Evolutionary conservation across 1,140 invertebrate genomes (phyloP).

Genomic region (Philopotamus ludificatus): DNA sequence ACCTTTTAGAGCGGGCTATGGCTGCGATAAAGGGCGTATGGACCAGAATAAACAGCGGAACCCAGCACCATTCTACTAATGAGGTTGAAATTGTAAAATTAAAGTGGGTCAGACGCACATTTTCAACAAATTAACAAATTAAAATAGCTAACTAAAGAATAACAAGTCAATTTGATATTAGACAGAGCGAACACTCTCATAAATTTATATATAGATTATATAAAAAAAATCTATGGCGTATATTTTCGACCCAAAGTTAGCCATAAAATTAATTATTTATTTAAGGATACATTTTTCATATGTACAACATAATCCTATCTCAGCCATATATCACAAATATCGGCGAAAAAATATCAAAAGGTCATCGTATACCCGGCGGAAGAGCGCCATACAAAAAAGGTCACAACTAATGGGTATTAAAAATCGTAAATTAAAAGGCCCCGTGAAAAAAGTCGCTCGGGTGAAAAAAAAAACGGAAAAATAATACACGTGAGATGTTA

Average conservation of each 20-base stretch:
- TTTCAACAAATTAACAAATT: slow-evolving; percentile 10
- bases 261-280: too few relatives aligned
- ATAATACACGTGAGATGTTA: not conserved
- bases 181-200: not conserved
- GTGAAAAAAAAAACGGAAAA: too few relatives aligned
- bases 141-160: slow-evolving; percentile 21
- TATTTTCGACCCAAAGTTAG: too few relatives aligned
- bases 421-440: slow-evolving; percentile 25
- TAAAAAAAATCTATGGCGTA: too few relatives aligned
- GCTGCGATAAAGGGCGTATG: slow-evolving; percentile 3
- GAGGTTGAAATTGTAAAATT: not conserved
- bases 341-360: slow-evolving; percentile 11
- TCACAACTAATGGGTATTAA: slow-evolving; percentile 24
- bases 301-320: not conserved
- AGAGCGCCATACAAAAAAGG: slow-evolving; percentile 16
- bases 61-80: slow-evolving; percentile 1
- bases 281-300: not conserved
- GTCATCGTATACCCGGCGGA: slow-evolving; percentile 3
- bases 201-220: too few relatives aligned
- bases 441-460: not conserved
- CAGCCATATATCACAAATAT: not conserved
- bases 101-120: not conserved
- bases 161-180: not conserved
- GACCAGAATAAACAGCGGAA: slow-evolving; percentile 12
- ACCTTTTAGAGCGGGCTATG: slow-evolving; percentile 1